These are phyloP conservation scores for Shargacucullia verbasci DNA, from an alignment of 2,888 invertebrate genomes.

Conservation along the genomic window DNA sequence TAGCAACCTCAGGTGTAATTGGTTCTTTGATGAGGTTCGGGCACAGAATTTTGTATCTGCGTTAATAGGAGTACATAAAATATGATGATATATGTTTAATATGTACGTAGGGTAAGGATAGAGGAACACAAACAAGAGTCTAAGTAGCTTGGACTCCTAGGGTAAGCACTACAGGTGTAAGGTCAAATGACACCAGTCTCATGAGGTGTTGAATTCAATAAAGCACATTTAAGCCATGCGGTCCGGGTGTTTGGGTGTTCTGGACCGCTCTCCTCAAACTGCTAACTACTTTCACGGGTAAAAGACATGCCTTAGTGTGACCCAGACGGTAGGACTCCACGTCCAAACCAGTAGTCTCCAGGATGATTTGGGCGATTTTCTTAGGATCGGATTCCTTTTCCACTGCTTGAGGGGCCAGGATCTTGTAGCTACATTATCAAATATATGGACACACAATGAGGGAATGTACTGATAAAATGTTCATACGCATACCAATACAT, in stretches of 20 bases:
- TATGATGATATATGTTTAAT: constrained; percentile 73
- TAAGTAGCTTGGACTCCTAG: constrained; percentile 76
- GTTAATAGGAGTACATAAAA: constrained; percentile 82
- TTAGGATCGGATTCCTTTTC: constrained; percentile 93
- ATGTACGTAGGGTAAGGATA: constrained; percentile 60
- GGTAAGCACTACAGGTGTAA: constrained; percentile 68
- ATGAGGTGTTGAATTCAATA: constrained; percentile 73
- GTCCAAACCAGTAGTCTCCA: constrained; percentile 95
- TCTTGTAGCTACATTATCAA: constrained; percentile 96
- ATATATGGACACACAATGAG: constrained; percentile 83
- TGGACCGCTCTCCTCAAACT: constrained; percentile 71
- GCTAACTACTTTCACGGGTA: constrained; percentile 77
- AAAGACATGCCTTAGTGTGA: constrained; percentile 98
- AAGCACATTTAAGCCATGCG: constrained; percentile 72
- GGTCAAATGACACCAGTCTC: constrained; percentile 77
- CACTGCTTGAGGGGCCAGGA: constrained; percentile 97
- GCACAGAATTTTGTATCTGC: constrained; percentile 99
- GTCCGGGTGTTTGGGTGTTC: constrained; percentile 64
- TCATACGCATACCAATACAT: constrained; percentile 52
- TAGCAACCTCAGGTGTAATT: constrained; percentile 93
- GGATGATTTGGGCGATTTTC: constrained; percentile 94
- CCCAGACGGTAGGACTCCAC: constrained; percentile 98
- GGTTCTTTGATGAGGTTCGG: constrained; percentile 94
- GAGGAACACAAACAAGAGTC: constrained; percentile 77
- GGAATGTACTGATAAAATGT: constrained; percentile 60